Percentiles rank a stretch among this genome's conserved stretches.
phyloP scores from a whole-genome alignment of 2,113 vertebrate genomes.

The Aythya baeri region DNA sequence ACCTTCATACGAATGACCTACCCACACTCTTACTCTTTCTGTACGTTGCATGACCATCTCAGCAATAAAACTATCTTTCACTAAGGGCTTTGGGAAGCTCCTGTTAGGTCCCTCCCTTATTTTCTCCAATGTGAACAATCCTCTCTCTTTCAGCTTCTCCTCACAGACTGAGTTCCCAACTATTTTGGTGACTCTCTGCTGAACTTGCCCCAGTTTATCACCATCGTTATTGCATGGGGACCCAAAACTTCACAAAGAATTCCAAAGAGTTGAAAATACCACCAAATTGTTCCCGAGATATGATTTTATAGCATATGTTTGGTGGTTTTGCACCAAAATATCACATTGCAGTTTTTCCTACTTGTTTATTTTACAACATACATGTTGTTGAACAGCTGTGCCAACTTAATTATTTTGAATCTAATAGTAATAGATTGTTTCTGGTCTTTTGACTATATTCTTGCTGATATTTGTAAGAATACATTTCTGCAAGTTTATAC shows the following conservation, averaged over 20 bases:
- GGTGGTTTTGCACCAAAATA: neutral
- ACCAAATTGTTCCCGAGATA: neutral
- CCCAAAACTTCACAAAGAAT: neutral
- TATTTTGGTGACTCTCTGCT: accelerated
- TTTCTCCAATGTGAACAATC: neutral
- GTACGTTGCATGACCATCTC: neutral
- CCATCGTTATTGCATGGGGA: neutral
- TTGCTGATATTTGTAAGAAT: neutral
- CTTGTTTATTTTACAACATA: neutral
- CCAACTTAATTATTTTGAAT: neutral
- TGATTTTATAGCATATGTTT: neutral
- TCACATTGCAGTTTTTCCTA: neutral
- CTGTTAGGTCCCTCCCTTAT: accelerated
- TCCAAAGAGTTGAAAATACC: neutral
- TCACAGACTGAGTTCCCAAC: accelerated
- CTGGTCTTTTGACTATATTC: neutral
- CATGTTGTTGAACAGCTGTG: neutral
- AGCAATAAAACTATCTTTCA: neutral
- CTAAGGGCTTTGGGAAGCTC: neutral
- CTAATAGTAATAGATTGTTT: neutral
- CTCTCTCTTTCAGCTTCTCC: accelerated
- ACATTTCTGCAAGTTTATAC: neutral
- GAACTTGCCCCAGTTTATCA: neutral
- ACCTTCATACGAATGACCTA: neutral
- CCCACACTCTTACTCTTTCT: neutral